Base-by-base conservation (phyloP, 2,888 invertebrate genomes). In the Agrochola lota region DNA sequence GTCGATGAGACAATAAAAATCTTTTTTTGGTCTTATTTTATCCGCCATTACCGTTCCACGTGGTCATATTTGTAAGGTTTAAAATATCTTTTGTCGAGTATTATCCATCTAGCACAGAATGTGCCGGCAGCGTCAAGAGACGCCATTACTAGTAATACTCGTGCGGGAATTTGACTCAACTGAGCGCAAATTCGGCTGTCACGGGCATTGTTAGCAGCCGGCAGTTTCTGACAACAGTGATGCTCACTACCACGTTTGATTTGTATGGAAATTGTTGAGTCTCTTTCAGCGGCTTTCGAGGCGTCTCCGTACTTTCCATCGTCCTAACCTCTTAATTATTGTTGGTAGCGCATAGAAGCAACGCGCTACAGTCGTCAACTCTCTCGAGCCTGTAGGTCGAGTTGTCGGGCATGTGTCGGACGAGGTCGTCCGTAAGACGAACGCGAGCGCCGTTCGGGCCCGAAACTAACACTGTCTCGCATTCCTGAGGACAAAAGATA, bases 391-490 rank as follows among this genome's bases (percentile, higher is more conserved):
- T 87, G 91, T 94, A 96, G 0, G 95, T 95, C 30, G 95, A 94
- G 88, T 95, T 93, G 93, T 99, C 98, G 84, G 98, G 98, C 87
- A 99, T 97, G 93, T 99, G 98, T 52, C 98, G 97, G 26, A 99
- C 97, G 71, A 99, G 97, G 89, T 99, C 99, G 93, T 99, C 98
- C 57, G 98, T 98, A 43, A 99, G 97, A 59, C 98, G 97, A 0
- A 99, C 98, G 88, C 98, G 98, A 12, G 99, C 98, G 26, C 98
- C 98, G 87, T 98, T 98, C 0, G 99, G 99, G 0, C 99, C 99
- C 0, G 92, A 98, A 70, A 99, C 97, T 85, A 98, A 98, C 15
- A 99, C 97, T 55, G 97, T 97, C 66, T 96, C 97, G 77, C 93
- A 94, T 59, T 97, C 97, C 96, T 97, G 96, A 17, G 60, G 9